These are phyloP conservation scores for Melozone crissalis DNA, from an alignment of 2,113 vertebrate species.

Conservation along the genomic window DNA sequence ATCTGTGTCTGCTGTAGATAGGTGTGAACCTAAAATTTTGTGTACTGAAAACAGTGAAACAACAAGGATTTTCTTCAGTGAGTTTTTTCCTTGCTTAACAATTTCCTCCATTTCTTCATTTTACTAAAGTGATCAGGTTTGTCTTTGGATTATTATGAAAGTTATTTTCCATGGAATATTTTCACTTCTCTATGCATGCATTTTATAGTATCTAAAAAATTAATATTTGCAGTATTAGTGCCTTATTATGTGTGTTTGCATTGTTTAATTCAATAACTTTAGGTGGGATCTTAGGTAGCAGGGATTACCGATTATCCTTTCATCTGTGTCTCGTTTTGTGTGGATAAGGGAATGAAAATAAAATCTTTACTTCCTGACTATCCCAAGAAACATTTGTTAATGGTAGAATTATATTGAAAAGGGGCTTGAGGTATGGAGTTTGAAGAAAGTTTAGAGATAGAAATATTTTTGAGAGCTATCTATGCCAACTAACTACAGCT, in stretches of 20 bases:
- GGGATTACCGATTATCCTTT: background rate
- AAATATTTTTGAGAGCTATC: background rate
- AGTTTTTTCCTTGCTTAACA: background rate
- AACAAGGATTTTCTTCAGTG: background rate
- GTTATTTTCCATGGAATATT: background rate
- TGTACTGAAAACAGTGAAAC: background rate
- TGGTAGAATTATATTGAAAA: background rate
- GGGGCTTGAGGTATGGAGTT: background rate
- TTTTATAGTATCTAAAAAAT: background rate
- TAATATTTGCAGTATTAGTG: background rate
- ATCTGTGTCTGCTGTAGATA: background rate
- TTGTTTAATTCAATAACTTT: background rate
- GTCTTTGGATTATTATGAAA: background rate
- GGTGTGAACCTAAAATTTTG: background rate
- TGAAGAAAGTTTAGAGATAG: background rate
- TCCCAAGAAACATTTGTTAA: background rate
- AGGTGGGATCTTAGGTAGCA: background rate
- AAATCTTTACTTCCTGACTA: background rate
- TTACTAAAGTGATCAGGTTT: background rate
- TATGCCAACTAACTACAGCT: background rate
- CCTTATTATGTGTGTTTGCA: background rate
- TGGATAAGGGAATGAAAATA: background rate
- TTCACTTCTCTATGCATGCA: background rate
- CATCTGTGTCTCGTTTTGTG: background rate
- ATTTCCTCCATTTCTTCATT: background rate